These are phyloP conservation scores for Drosophila quadrilineata DNA, from an alignment of 1,140 invertebrate species.

Conservation along the genomic window DNA sequence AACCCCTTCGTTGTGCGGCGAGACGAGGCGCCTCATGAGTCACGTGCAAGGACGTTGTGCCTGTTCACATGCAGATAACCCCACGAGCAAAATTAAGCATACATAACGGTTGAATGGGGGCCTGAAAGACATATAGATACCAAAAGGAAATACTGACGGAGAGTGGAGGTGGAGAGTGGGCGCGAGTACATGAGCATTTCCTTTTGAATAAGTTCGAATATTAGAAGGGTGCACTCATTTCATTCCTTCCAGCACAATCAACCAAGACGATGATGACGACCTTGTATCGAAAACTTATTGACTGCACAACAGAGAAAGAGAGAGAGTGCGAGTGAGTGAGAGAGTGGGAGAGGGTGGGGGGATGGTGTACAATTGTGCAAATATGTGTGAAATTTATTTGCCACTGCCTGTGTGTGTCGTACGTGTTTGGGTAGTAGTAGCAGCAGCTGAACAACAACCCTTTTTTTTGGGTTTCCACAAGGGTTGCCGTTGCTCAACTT, in stretches of 20 bases:
- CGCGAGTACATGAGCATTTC: background rate
- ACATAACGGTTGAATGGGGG: too few relatives aligned
- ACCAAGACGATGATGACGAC: constrained; percentile 53
- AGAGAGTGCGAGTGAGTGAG: constrained; percentile 18
- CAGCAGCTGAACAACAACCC: constrained; percentile 28
- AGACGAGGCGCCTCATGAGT: constrained; percentile 21
- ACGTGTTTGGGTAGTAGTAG: constrained; percentile 11
- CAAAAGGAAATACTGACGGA: background rate
- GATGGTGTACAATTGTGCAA: constrained; percentile 68
- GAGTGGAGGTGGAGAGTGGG: background rate
- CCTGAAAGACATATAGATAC: constrained; percentile 28
- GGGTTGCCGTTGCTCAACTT: constrained; percentile 42
- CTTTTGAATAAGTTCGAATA: constrained; percentile 8
- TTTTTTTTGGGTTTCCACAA: constrained; percentile 21
- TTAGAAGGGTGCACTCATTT: constrained; percentile 23
- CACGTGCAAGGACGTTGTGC: constrained; percentile 27
- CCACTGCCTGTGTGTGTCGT: constrained; percentile 37
- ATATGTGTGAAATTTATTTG: constrained; percentile 79
- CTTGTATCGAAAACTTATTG: constrained; percentile 64
- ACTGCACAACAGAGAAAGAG: constrained; percentile 32
- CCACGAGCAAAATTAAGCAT: constrained; percentile 25
- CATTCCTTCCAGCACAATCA: constrained; percentile 64
- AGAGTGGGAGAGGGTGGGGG: background rate
- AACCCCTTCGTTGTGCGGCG: background rate
- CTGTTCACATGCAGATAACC: constrained; percentile 62